Evolutionary conservation across 1,140 invertebrate species (phyloP).

Genomic region (Monomorium pharaonis): DNA sequence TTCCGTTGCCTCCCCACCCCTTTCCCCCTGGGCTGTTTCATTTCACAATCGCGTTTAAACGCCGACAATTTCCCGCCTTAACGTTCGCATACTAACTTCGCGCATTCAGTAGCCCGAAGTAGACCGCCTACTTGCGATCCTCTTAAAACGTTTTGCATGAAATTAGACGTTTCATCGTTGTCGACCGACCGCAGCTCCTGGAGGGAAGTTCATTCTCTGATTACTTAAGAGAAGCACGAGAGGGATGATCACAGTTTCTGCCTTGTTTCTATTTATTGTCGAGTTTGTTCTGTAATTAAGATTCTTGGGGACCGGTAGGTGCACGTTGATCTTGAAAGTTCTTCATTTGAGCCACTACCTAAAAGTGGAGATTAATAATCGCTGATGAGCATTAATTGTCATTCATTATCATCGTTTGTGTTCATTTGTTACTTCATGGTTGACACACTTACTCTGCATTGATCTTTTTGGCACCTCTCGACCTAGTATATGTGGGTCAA

Average conservation of each 20-base stretch:
- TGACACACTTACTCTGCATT: no score
- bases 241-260: background rate
- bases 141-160: slow-evolving; percentile 50
- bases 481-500: no score
- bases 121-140: background rate
- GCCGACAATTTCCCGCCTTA: slow-evolving; percentile 27
- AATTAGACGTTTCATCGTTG: slow-evolving; percentile 40
- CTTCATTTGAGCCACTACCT: background rate
- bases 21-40: slow-evolving; percentile 31
- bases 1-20: no score
- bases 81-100: background rate
- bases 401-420: background rate
- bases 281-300: background rate
- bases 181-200: background rate
- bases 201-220: background rate
- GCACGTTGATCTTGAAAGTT: background rate
- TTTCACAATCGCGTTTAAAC: slow-evolving; percentile 34
- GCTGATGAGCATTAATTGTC: background rate
- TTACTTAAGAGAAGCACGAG: slow-evolving; percentile 30
- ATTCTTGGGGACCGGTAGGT: background rate
- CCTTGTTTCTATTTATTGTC: slow-evolving; percentile 3
- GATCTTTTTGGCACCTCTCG: no score
- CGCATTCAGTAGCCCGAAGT: slow-evolving; percentile 19
- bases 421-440: background rate
- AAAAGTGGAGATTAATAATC: background rate